A percentile compares a stretch with the other conserved stretches of the same genome.
phyloP scores from a whole-genome alignment of 2,797 vertebrate species.

The Lates japonicus region DNA sequence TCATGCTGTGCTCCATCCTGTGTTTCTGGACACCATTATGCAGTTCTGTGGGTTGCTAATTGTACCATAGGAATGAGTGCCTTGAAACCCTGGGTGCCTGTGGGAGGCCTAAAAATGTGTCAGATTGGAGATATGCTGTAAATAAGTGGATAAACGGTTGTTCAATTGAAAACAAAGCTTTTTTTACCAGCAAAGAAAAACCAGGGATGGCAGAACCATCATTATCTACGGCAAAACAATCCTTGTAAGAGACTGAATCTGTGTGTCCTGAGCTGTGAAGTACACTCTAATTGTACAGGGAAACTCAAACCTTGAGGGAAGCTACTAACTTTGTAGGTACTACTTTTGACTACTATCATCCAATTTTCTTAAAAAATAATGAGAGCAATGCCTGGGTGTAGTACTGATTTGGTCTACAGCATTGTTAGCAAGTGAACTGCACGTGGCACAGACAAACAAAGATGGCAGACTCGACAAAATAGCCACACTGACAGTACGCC shows the following conservation, averaged over 20 bases:
- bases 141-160: constrained; percentile 65
- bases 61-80: constrained; percentile 72
- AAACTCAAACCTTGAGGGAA: constrained; percentile 33
- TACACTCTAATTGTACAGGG: constrained; percentile 24
- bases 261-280: constrained; percentile 11
- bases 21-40: constrained; percentile 74
- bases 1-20: constrained; percentile 70
- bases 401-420: constrained; percentile 5
- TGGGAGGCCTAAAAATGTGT: constrained; percentile 73
- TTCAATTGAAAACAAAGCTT: constrained; percentile 56
- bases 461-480: neutral
- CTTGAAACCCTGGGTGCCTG: constrained; percentile 60
- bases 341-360: constrained; percentile 41
- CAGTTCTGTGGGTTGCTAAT: constrained; percentile 79
- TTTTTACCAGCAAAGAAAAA: constrained; percentile 36
- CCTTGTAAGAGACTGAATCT: constrained; percentile 9
- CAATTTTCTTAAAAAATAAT: constrained; percentile 38
- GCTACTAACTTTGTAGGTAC: constrained; percentile 37
- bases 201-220: neutral
- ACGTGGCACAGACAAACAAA: neutral
- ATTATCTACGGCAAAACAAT: constrained; percentile 23
- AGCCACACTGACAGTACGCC: neutral
- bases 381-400: constrained; percentile 16
- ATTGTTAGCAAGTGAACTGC: neutral
- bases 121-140: constrained; percentile 66